A percentile compares a stretch with the other conserved stretches of the same genome.
Evolutionary conservation across 2,113 vertebrate genomes (phyloP).

Genomic region (Calypte anna): DNA sequence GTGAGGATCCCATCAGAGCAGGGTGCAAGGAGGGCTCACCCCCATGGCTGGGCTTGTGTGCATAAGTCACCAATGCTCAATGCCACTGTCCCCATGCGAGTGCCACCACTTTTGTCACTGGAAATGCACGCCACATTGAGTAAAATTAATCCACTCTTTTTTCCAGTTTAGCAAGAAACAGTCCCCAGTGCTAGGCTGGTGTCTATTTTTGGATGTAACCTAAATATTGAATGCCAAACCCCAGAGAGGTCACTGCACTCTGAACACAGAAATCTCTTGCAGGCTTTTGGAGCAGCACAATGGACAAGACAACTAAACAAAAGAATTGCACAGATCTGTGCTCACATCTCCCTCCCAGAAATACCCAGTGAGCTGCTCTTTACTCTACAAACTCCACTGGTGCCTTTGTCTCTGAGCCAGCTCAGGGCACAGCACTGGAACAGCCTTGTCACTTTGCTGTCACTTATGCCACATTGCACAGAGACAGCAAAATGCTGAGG

Average conservation of each 20-base stretch:
- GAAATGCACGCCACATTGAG: not conserved
- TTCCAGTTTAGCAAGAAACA: not conserved
- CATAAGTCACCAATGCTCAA: not conserved
- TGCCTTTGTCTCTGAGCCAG: not conserved
- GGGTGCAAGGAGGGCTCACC: not conserved
- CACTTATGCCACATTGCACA: not conserved
- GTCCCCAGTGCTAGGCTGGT: not conserved
- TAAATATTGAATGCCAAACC: slow-evolving; percentile 17
- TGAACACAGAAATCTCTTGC: not conserved
- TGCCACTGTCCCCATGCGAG: not conserved
- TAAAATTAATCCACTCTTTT: not conserved
- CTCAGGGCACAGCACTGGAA: not conserved
- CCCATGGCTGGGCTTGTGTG: not conserved
- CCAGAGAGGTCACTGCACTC: not conserved
- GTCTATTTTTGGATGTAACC: slow-evolving; percentile 37
- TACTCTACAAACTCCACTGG: not conserved
- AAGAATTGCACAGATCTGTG: not conserved
- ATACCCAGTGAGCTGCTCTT: not conserved
- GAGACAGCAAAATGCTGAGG: not conserved
- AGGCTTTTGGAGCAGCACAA: not conserved
- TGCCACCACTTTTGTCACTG: not conserved
- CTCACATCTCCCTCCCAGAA: not conserved
- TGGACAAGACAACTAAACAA: not conserved
- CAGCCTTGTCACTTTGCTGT: not conserved
- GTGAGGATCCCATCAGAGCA: not conserved